Evolutionary conservation across 1,140 invertebrate genomes (phyloP), one percentile per base, ranked within the genome.

Genomic region (Maconellicoccus hirsutus): DNA sequence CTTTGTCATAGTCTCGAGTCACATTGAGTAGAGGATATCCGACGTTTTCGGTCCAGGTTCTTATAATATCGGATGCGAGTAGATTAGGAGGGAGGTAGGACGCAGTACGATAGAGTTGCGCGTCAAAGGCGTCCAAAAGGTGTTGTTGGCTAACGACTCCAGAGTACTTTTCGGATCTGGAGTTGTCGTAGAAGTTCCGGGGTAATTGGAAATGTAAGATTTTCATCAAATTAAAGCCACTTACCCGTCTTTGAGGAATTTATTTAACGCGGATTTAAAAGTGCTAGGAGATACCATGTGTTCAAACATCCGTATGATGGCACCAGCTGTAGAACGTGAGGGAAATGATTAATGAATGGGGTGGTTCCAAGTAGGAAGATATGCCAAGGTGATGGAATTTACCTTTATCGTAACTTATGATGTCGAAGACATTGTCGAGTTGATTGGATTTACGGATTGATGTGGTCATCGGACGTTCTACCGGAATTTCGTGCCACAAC

Each of bases 401-500:
- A 87, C 90, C 92, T 87, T 96, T 96, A 33, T 82, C 85, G 76
- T 98, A 98, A 0, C 93, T 96, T 73, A 98, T 97, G 63, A 85
- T 83, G 78, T 98, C 94, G 78, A 98, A 98, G 71, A 97, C 93
- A 78, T 96, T 90, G 73, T 86, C 89, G 8, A 98, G 95, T 80
- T 98, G 93, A 75, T 92, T 89, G 0, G 93, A 92, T 80, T 95
- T 87, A 0, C 84, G 82, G 0, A 98, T 94, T 73, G 88, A 84
- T 0, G 94, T 84, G 0, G 91, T 93, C 73, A 98, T 92, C 19
- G 93, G 2, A 2, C 69, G 92, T 80, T 97, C 94, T 0, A 93
- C 25, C 1, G 33, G 33, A 0, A 2, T 59, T 59, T 71, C 75
- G 74, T 86, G 72, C 16, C 77, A 74, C 61, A 86, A 77, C 1